These are phyloP conservation scores for Microcebus jonahi DNA, from an alignment of 2,113 vertebrate species.

Conservation along the genomic window DNA sequence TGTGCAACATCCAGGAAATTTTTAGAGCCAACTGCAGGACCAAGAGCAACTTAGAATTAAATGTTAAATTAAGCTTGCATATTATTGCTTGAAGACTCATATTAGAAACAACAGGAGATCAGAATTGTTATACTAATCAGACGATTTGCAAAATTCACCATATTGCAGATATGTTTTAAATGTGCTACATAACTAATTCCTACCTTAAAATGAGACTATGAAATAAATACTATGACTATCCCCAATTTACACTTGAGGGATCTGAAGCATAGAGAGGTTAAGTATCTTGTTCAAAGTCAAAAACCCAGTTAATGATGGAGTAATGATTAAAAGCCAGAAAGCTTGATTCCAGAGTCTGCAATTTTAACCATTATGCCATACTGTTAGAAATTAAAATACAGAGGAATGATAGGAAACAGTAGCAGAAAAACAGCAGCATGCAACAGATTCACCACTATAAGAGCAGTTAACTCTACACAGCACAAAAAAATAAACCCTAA, in stretches of 20 bases:
- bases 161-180: neutral
- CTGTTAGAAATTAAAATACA: neutral
- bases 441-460: neutral
- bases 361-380: neutral
- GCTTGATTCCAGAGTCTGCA: neutral
- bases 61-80: neutral
- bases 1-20: neutral
- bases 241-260: neutral
- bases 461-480: neutral
- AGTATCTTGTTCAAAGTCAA: neutral
- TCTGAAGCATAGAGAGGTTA: neutral
- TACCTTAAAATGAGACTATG: neutral
- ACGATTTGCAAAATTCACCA: neutral
- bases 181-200: neutral
- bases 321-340: neutral
- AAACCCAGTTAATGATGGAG: neutral
- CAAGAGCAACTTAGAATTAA: neutral
- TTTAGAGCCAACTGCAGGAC: neutral
- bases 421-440: neutral
- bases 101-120: neutral
- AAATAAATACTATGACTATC: neutral
- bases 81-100: neutral
- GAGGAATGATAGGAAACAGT: neutral
- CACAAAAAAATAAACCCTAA: neutral
- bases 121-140: neutral